Percentiles rank a stretch among this genome's conserved stretches.
These are phyloP conservation scores for Euclidia mi DNA, from an alignment of 2,888 invertebrate genomes.

Conservation along the genomic window DNA sequence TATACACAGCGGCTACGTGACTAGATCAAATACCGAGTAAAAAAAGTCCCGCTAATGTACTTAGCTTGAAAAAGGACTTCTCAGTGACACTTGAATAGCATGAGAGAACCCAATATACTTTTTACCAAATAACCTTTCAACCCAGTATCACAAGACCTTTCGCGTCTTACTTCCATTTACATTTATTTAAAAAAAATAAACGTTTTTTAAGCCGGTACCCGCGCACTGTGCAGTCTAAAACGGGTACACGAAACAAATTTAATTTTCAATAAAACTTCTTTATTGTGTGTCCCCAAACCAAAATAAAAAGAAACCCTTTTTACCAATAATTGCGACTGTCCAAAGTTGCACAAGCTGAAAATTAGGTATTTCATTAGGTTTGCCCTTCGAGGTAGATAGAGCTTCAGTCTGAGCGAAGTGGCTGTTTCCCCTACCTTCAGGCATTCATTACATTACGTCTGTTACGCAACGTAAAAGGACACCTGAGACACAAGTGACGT, in stretches of 20 bases:
- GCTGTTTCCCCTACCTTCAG: constrained; percentile 20
- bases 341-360: constrained; percentile 43
- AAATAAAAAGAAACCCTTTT: constrained; percentile 41
- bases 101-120: constrained; percentile 65
- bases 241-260: constrained; percentile 41
- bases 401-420: constrained; percentile 24
- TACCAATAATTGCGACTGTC: constrained; percentile 48
- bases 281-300: constrained; percentile 22
- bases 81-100: constrained; percentile 69
- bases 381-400: constrained; percentile 53
- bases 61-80: constrained; percentile 64
- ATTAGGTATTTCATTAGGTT: no score
- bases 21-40: constrained; percentile 68
- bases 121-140: constrained; percentile 58
- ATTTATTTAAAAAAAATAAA: constrained; percentile 38
- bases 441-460: constrained; percentile 69
- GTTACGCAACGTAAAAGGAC: constrained; percentile 63
- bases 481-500: constrained; percentile 64
- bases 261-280: constrained; percentile 46
- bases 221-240: constrained; percentile 27
- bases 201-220: constrained; percentile 16
- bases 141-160: constrained; percentile 24
- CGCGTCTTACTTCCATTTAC: constrained; percentile 14
- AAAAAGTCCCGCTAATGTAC: constrained; percentile 73
- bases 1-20: constrained; percentile 67